A percentile compares a stretch with the other conserved stretches of the same genome.
Conservation (phyloP, 2,113 vertebrate genomes). For the Thermophis baileyi region DNA sequence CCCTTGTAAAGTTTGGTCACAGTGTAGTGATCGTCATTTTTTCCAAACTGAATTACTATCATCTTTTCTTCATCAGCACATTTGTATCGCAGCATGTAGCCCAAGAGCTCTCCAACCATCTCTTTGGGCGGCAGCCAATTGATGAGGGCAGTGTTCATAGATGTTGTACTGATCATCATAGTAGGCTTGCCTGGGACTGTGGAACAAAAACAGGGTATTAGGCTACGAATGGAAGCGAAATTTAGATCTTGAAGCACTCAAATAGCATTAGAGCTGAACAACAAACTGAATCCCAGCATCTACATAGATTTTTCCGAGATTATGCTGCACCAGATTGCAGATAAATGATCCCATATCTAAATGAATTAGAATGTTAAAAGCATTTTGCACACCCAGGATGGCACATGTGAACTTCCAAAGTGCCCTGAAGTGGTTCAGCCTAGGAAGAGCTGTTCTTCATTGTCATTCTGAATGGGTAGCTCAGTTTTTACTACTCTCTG, state of each 20-base stretch:
- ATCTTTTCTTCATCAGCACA: constrained; percentile 83
- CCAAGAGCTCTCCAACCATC: constrained; percentile 87
- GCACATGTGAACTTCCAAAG: not conserved
- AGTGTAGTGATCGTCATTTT: constrained; percentile 88
- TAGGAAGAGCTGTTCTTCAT: not conserved
- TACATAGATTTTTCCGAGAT: not conserved
- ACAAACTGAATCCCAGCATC: not conserved
- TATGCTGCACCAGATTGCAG: not conserved
- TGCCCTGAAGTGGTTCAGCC: not conserved
- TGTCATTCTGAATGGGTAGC: not conserved
- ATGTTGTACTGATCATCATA: constrained; percentile 97
- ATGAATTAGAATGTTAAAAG: not conserved
- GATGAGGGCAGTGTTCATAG: constrained; percentile 92
- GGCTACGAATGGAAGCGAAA: constrained; percentile 41
- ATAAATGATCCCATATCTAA: not conserved
- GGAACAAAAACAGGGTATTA: constrained; percentile 66
- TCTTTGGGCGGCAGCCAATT: constrained; percentile 98
- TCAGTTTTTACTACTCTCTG: not conserved
- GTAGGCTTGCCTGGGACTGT: constrained; percentile 91
- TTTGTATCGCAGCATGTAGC: constrained; percentile 89
- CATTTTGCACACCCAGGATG: not conserved
- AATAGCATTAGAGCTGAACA: not conserved
- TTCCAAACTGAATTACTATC: constrained; percentile 82
- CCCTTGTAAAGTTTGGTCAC: constrained; percentile 91
- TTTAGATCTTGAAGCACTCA: constrained; percentile 2